Evolutionary conservation across 2,888 invertebrate genomes (phyloP).

Genomic region (Heteropelma amictum): DNA sequence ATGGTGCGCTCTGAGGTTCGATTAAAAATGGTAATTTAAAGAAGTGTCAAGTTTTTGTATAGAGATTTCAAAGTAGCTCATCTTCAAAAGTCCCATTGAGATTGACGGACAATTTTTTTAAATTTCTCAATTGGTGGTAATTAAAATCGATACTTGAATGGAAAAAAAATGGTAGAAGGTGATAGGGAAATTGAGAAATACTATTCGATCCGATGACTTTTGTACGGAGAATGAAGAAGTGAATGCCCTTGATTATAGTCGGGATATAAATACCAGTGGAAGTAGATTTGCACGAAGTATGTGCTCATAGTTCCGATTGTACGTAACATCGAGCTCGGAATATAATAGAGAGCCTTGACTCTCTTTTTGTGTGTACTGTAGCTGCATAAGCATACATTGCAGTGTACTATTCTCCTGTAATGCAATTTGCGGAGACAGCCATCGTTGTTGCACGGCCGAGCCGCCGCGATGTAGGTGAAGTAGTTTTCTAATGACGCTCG

Average conservation of each 20-base stretch:
- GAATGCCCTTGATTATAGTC: slow-evolving; percentile 43
- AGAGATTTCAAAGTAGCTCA: too few relatives aligned
- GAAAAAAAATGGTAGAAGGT: too few relatives aligned
- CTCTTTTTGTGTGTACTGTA: not conserved
- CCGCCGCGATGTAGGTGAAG: slow-evolving; percentile 66
- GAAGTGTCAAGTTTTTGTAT: too few relatives aligned
- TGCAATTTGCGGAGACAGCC: slow-evolving; percentile 52
- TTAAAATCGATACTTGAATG: not conserved
- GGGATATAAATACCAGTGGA: slow-evolving; percentile 49
- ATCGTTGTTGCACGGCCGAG: slow-evolving; percentile 44
- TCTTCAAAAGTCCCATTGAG: too few relatives aligned
- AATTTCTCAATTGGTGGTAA: too few relatives aligned
- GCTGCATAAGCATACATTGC: slow-evolving; percentile 12
- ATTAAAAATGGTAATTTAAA: too few relatives aligned
- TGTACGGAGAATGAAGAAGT: slow-evolving; percentile 4
- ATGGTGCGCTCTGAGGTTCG: too few relatives aligned
- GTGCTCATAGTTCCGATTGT: slow-evolving; percentile 43
- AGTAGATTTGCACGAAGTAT: slow-evolving; percentile 39
- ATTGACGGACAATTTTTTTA: too few relatives aligned
- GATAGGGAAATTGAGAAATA: too few relatives aligned
- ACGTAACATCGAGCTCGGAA: slow-evolving; percentile 48
- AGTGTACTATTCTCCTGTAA: slow-evolving; percentile 16
- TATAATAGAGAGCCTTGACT: slow-evolving; percentile 42
- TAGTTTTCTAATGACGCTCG: slow-evolving; percentile 64
- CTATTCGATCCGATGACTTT: not conserved